These are phyloP conservation scores for Stramonita haemastoma DNA, from an alignment of 2,888 invertebrate species.

Conservation along the genomic window DNA sequence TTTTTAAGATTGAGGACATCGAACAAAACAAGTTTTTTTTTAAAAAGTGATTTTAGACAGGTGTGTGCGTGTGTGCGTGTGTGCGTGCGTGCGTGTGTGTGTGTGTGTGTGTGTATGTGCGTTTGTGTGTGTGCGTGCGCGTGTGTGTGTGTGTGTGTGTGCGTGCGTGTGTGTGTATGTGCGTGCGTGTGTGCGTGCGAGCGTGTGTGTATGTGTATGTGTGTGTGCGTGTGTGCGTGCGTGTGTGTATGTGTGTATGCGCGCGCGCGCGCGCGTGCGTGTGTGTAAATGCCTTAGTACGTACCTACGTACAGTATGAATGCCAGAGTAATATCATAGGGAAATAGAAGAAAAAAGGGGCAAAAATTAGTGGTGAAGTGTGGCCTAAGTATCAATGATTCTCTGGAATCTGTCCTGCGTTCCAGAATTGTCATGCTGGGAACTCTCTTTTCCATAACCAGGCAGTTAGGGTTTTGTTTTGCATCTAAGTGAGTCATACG, in stretches of 20 bases:
- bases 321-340: neutral
- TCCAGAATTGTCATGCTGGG: too few species aligned
- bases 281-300: neutral
- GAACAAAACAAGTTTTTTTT: too few species aligned
- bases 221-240: neutral
- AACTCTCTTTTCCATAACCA: too few species aligned
- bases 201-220: constrained; percentile 2
- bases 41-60: too few species aligned
- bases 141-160: neutral
- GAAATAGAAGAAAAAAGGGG: too few species aligned
- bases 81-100: neutral
- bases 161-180: constrained; percentile 7
- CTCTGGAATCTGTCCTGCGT: too few species aligned
- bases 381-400: too few species aligned
- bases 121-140: neutral
- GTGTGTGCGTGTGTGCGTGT: neutral
- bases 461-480: too few species aligned
- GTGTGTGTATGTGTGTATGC: neutral
- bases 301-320: neutral
- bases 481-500: too few species aligned
- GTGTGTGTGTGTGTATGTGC: neutral
- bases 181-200: neutral
- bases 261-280: neutral
- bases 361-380: too few species aligned
- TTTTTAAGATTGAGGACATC: too few species aligned